Evolutionary conservation across 2,113 vertebrate species (phyloP).

Genomic region (Myotis brandtii): DNA sequence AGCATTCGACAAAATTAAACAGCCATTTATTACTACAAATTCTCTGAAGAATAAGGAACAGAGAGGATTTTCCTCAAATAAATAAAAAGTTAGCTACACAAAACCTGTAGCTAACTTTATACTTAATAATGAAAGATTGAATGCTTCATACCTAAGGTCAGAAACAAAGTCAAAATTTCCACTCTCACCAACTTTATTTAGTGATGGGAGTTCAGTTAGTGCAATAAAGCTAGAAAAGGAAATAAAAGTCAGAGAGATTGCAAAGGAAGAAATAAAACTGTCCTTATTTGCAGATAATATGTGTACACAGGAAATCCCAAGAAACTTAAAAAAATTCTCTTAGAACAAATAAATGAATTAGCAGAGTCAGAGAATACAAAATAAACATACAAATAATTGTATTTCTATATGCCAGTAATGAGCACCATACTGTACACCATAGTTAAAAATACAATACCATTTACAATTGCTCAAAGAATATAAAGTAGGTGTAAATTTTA

Average conservation of each 20-base stretch:
- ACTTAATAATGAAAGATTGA: background rate
- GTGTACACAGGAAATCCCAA: background rate
- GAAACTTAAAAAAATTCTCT: background rate
- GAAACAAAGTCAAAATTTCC: background rate
- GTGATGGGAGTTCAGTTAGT: background rate
- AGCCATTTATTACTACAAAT: background rate
- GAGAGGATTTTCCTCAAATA: background rate
- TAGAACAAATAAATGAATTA: background rate
- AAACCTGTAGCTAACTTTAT: background rate
- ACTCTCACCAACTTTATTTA: background rate
- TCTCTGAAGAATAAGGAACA: background rate
- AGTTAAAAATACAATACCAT: background rate
- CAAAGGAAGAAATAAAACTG: background rate
- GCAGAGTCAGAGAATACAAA: background rate
- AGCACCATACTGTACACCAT: background rate
- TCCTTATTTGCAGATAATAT: background rate
- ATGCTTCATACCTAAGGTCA: background rate
- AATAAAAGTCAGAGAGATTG: background rate
- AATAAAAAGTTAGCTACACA: background rate
- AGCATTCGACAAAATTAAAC: background rate
- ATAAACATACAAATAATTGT: background rate
- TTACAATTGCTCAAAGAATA: background rate
- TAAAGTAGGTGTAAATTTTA: background rate
- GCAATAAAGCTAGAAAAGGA: background rate
- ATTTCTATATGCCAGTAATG: background rate